Conservation (phyloP, 2,113 vertebrate species). For the Notarius quadriscutis region DNA sequence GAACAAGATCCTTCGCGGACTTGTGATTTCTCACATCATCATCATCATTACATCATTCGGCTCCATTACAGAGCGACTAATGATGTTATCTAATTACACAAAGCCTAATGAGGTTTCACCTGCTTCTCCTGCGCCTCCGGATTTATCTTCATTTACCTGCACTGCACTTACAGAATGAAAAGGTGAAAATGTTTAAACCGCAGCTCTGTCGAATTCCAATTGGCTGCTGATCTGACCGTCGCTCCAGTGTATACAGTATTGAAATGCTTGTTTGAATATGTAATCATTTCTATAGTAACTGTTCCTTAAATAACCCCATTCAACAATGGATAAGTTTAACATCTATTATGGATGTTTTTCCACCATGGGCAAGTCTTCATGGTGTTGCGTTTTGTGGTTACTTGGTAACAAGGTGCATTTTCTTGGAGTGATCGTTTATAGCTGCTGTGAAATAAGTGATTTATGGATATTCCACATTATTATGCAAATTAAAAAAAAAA, state of each 20-base stretch:
- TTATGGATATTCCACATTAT: too few relatives aligned
- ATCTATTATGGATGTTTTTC: too few relatives aligned
- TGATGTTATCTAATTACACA: slow-evolving; percentile 3
- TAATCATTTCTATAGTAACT: neutral
- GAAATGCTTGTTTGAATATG: neutral
- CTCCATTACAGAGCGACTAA: neutral
- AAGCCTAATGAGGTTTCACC: slow-evolving; percentile 12
- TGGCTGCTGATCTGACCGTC: neutral
- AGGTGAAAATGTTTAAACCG: neutral
- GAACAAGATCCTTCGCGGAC: neutral
- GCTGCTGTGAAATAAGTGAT: neutral
- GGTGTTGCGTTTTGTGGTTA: too few relatives aligned
- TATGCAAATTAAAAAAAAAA: neutral
- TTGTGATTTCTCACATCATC: neutral
- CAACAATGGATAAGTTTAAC: too few relatives aligned
- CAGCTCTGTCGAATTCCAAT: neutral
- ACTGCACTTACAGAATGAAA: neutral
- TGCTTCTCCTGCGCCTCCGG: neutral
- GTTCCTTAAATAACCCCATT: neutral
- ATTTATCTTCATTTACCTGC: slow-evolving; percentile 6
- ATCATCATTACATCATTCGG: neutral
- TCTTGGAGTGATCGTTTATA: neutral
- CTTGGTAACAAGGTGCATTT: neutral
- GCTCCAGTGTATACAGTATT: neutral
- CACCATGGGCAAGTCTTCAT: too few relatives aligned